Percentiles rank a stretch among this genome's conserved stretches.
Evolutionary conservation across 2,797 vertebrate species (phyloP).

Genomic region (Lepus townsendii): DNA sequence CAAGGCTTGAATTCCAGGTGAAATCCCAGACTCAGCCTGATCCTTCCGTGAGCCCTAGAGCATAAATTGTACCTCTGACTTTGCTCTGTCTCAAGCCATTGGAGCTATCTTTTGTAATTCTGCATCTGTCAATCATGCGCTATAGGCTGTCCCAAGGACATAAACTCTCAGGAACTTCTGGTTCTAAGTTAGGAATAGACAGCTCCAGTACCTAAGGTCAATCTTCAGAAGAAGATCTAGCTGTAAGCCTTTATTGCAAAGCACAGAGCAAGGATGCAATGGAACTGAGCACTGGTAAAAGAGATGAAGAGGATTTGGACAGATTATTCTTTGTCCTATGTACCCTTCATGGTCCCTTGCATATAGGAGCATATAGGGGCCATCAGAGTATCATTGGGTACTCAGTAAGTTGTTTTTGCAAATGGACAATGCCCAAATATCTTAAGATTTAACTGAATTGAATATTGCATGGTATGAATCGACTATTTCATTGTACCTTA

Average conservation of each 20-base stretch:
- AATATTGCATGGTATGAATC: neutral
- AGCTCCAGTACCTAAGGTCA: neutral
- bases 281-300: neutral
- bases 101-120: neutral
- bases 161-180: conserved; percentile 8
- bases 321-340: neutral
- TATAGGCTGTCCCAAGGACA: neutral
- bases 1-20: neutral
- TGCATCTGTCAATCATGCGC: neutral
- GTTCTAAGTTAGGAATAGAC: neutral
- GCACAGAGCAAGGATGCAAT: neutral
- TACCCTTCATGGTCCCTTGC: neutral
- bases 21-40: neutral
- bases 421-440: neutral
- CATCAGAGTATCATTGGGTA: neutral
- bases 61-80: neutral
- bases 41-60: neutral
- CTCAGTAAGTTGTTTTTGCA: conserved; percentile 1
- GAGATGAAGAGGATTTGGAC: neutral
- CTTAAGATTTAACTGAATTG: neutral
- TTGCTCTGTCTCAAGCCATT: neutral
- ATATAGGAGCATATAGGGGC: neutral
- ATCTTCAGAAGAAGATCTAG: neutral
- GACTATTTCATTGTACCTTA: conserved; percentile 29
- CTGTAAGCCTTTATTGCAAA: neutral